These are phyloP conservation scores for Smutsia gigantea DNA, from an alignment of 2,797 vertebrate genomes.

Conservation along the genomic window DNA sequence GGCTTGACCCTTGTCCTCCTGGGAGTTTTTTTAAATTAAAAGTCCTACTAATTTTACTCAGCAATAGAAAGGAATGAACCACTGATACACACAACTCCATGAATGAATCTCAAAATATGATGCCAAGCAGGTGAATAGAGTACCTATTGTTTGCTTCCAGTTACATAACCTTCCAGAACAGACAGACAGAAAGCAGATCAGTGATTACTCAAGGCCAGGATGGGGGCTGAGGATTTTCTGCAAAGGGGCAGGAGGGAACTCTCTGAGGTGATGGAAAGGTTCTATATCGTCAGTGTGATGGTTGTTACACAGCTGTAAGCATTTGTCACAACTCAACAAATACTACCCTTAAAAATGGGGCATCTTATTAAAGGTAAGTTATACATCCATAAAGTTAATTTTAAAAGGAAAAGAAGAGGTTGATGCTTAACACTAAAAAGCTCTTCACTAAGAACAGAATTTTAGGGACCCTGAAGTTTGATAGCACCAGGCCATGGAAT, in stretches of 20 bases:
- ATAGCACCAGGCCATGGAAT: background rate
- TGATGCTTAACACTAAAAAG: background rate
- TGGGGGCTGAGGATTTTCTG: background rate
- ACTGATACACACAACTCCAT: background rate
- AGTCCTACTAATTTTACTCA: background rate
- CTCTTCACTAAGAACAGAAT: background rate
- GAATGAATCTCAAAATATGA: background rate
- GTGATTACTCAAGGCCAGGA: background rate
- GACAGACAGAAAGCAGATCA: background rate
- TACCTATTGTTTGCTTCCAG: too few species aligned
- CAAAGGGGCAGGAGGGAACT: background rate
- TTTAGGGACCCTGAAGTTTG: background rate
- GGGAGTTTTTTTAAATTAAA: background rate
- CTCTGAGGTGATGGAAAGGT: background rate
- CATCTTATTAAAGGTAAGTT: background rate
- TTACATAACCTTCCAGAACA: background rate
- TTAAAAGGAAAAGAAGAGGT: background rate
- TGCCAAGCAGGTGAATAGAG: background rate
- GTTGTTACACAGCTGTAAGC: background rate
- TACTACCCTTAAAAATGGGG: background rate
- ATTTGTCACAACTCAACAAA: background rate
- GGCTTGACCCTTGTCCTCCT: background rate
- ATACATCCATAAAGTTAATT: background rate
- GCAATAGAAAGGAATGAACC: background rate
- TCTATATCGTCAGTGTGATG: background rate